Conservation (phyloP, 2,888 invertebrate species). For the Agriopis leucophaearia region DNA sequence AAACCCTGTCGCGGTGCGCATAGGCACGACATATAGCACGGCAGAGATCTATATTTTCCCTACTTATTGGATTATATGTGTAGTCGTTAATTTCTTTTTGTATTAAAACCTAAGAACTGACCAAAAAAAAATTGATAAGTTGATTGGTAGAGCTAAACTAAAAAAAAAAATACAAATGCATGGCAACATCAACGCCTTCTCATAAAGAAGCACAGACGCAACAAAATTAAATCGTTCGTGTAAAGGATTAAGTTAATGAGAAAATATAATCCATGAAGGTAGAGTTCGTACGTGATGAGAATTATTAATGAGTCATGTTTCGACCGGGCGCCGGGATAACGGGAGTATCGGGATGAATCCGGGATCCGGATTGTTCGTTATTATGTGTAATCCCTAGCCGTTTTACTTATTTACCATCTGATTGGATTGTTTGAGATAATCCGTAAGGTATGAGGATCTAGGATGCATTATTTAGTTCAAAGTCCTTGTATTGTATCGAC, state of each 20-base stretch:
- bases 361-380: conserved; percentile 36
- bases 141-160: too few relatives aligned
- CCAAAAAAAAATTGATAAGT: too few relatives aligned
- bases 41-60: too few relatives aligned
- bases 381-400: conserved; percentile 46
- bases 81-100: too few relatives aligned
- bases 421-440: conserved; percentile 49
- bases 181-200: conserved; percentile 24
- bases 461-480: conserved; percentile 41
- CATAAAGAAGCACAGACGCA: conserved; percentile 49
- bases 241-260: conserved; percentile 61
- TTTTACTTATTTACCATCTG: conserved; percentile 50
- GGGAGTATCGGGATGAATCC: conserved; percentile 30
- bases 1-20: too few relatives aligned
- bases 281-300: conserved; percentile 52
- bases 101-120: too few relatives aligned
- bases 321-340: conserved; percentile 23
- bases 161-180: not conserved
- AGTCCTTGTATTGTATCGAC: conserved; percentile 16
- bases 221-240: conserved; percentile 64
- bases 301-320: conserved; percentile 55
- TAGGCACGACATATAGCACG: too few relatives aligned
- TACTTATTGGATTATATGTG: too few relatives aligned
- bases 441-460: conserved; percentile 39
- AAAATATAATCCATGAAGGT: conserved; percentile 55